Conservation (phyloP, 1,140 invertebrate genomes). For the Medauroidea extradentata region DNA sequence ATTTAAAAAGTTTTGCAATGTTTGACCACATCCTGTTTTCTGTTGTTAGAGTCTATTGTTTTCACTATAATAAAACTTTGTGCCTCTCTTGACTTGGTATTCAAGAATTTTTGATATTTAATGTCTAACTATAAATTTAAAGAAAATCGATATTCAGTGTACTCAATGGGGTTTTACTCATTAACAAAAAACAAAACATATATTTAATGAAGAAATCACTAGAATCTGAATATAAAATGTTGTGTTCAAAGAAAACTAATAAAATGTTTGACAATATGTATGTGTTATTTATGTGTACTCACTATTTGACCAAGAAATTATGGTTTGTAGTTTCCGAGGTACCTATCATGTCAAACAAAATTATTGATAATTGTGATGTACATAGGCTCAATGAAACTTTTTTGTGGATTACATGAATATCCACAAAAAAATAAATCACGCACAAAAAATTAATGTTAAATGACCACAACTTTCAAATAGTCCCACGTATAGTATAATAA, state of each 20-base stretch:
- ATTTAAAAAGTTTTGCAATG: constrained; percentile 8
- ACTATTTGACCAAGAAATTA: no score
- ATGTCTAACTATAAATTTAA: constrained; percentile 15
- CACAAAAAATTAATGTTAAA: no score
- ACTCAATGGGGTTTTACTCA: constrained; percentile 16
- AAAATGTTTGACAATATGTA: constrained; percentile 20
- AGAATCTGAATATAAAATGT: constrained; percentile 33
- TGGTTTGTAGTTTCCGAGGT: no score
- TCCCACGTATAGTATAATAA: no score
- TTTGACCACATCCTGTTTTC: constrained; percentile 11
- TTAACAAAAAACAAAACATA: constrained; percentile 4
- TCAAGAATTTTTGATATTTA: constrained; percentile 33
- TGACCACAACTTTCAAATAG: no score
- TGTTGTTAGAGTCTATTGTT: constrained; percentile 18
- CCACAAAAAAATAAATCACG: no score
- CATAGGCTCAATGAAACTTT: no score
- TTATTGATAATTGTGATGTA: no score
- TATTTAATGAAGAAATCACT: constrained; percentile 4
- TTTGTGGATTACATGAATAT: no score
- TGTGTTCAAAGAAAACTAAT: constrained; percentile 38
- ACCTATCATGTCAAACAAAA: no score
- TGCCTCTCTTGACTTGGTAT: constrained; percentile 33
- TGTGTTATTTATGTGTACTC: not conserved
- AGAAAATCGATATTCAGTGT: constrained; percentile 16
- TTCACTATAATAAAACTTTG: constrained; percentile 27